These are phyloP conservation scores for Ochropleura plecta DNA, from an alignment of 2,888 invertebrate species.

Conservation along the genomic window DNA sequence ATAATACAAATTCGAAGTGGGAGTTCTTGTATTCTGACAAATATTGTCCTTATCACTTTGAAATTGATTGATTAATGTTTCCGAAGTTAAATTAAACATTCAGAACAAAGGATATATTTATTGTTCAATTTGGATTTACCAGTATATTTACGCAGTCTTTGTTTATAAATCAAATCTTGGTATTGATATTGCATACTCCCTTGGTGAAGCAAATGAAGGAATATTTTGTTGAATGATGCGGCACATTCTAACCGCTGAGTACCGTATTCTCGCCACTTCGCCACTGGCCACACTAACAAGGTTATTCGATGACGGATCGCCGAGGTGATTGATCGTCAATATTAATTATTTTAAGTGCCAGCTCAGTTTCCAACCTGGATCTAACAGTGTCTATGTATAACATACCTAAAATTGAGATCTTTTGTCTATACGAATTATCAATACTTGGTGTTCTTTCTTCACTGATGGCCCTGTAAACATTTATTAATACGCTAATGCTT, in stretches of 20 bases:
- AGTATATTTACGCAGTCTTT: conserved; percentile 17
- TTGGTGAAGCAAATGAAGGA: not conserved
- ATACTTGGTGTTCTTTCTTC: not conserved
- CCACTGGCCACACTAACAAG: conserved; percentile 29
- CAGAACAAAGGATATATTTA: conserved; percentile 31
- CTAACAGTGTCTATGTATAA: not conserved
- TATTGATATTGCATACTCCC: not conserved
- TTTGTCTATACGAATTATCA: not conserved
- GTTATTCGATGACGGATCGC: conserved; percentile 43
- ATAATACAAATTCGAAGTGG: conserved; percentile 30
- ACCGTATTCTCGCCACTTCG: conserved; percentile 35
- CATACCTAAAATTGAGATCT: not conserved
- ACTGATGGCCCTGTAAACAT: conserved; percentile 16
- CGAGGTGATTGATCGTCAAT: conserved; percentile 44
- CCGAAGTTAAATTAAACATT: conserved; percentile 23
- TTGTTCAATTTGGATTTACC: conserved; percentile 15
- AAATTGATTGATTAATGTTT: conserved; percentile 42
- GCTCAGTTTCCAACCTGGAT: conserved; percentile 1
- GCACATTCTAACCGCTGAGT: conserved; percentile 40
- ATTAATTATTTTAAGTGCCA: conserved; percentile 26
- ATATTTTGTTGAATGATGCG: conserved; percentile 31
- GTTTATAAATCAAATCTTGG: conserved; percentile 2
- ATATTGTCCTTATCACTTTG: conserved; percentile 34
- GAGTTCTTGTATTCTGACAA: conserved; percentile 28
- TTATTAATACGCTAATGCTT: conserved; percentile 16